Base-by-base conservation (phyloP, 2,113 vertebrate species). In the Eurystomus gularis region DNA sequence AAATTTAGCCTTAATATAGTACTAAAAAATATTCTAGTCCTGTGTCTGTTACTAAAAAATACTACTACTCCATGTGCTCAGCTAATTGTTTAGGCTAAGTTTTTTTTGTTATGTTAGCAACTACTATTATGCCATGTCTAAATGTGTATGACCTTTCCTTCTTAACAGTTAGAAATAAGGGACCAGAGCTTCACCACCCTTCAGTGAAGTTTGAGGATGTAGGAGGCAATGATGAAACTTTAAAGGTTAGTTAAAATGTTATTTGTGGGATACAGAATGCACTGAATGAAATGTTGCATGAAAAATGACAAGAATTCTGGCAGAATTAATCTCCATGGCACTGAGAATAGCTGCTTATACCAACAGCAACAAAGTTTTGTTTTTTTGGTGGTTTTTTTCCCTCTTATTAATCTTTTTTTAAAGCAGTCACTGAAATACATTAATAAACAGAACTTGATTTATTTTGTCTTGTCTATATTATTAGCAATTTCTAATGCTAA, bases 121-220 rank as follows among this genome's bases (percentile, higher is more conserved):
- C 21, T 83, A 4, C 21, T 33, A 20, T 54, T 61, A 52, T 11
- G 25, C 29, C 42, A 2, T 64, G 25, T 31, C 39, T 84, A 46
- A 72, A 46, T 70, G 55, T 33, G 17, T n/a, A 17, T 87, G 29
- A 68, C 37, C 91, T 78, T 68, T 84, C n/a, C 72, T 64, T 60
- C 83, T 90, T 57, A n/a, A 52, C 87, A 99, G 99, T 91, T 18
- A 98, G 98, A 93, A 91, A 91, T 11, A 98, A 96, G 78, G 83
- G 81, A 1, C 78, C 94, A 7, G 98, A 99, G 64, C 97, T 99
- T 51, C 98, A 98, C 82, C 96, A 91, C 24, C 98, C 99, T 33
- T 94, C 73, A 4, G 95, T 99, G 93, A 99, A 93, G 55, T 99
- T 99, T 97, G 99, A 99, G 87, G 99, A 99, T 69, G 97, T 99